Base-by-base conservation (phyloP, 2,113 vertebrate genomes). In the Podilymbus podiceps region DNA sequence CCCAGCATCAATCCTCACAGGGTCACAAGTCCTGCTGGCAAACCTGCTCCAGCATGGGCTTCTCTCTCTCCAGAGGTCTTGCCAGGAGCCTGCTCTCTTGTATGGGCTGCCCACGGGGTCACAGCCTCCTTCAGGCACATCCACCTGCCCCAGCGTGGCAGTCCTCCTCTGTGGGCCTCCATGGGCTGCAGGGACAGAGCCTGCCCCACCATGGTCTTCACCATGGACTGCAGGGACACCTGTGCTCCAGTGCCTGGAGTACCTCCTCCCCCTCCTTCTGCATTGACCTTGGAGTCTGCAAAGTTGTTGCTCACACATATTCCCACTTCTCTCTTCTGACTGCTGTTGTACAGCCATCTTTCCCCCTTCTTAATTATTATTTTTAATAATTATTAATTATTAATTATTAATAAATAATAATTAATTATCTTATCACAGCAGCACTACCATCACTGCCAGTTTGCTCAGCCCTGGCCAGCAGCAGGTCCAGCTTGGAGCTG, bases 171-270 rank as follows among this genome's bases (percentile, higher is more conserved):
- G 3, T n/a, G 8, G 8, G 11, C 14, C 30, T 40, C n/a, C 55
- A 8, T 20, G 24, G 24, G 20, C 55, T 76, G 42, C 40, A n/a
- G 30, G 9, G 20, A 12, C 4, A 50, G 44, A 66, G 8, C 30
- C 50, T 49, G 52, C 24, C 6, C 42, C 83, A 67, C 42, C 71
- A 4, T 6, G 27, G 27, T 31, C 49, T 50, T 50, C 66, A 15
- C 11, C 56, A 44, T 0, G 0, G 49, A 16, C 49, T 56, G 42
- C 71, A 49, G 23, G 28, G 22, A n/a, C n/a, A 75, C 16, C 27
- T 47, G 50, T 56, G 33, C 28, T 55, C 47, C 0, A 0, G 24
- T 0, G 0, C 31, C 20, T 46, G 20, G 16, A 72, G 12, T 47
- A 62, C 16, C 20, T 73, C 35, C 47, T 63, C 16, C 15, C 19